These are phyloP conservation scores for Rhagoletis zephyria DNA, from an alignment of 1,140 invertebrate genomes.

Conservation along the genomic window DNA sequence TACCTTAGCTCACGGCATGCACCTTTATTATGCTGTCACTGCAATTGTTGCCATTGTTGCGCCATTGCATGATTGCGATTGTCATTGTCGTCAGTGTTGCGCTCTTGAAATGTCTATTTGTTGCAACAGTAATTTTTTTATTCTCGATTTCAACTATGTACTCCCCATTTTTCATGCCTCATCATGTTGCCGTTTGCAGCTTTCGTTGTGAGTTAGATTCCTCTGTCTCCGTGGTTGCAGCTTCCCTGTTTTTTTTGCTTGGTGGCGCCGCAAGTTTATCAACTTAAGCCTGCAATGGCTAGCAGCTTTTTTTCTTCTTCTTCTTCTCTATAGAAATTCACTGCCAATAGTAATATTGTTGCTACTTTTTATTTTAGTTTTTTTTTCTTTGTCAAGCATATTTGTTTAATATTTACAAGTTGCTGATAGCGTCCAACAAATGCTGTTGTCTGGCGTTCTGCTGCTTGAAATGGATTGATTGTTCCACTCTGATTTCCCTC, in stretches of 20 bases:
- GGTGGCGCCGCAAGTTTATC: background rate
- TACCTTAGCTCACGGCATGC: background rate
- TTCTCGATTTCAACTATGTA: background rate
- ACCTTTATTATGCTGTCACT: slow-evolving; percentile 30
- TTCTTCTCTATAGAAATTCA: background rate
- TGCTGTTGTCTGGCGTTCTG: background rate
- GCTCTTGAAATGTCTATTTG: slow-evolving; percentile 32
- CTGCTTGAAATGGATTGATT: background rate
- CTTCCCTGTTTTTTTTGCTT: background rate
- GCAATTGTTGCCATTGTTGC: slow-evolving; percentile 38
- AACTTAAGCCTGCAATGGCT: background rate
- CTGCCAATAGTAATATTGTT: slow-evolving; percentile 3
- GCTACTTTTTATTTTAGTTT: background rate
- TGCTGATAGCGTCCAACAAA: background rate
- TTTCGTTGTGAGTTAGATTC: background rate
- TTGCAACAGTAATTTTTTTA: slow-evolving; percentile 6
- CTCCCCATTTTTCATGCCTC: background rate
- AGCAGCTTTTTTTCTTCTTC: background rate
- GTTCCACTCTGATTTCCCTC: background rate
- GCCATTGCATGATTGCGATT: slow-evolving; percentile 46
- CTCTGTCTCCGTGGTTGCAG: background rate
- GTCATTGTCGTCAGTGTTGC: slow-evolving; percentile 47
- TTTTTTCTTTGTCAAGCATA: background rate
- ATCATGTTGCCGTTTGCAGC: no score
- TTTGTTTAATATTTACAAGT: background rate